A percentile compares a stretch with the other conserved stretches of the same genome.
Conservation (phyloP, 2,113 vertebrate genomes). For the Actinemys pallida region DNA sequence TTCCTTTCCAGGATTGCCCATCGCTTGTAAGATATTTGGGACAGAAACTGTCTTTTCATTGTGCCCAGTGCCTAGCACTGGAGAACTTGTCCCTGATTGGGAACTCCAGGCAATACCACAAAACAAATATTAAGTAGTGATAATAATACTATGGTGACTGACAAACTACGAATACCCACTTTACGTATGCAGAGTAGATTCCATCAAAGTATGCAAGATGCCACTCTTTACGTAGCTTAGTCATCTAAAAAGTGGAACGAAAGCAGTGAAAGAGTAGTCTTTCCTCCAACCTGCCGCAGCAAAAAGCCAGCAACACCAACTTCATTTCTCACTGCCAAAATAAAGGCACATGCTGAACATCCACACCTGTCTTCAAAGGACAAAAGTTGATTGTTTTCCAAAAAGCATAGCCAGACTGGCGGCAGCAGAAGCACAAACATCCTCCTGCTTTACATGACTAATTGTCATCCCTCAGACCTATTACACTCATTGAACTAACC, state of each 20-base stretch:
- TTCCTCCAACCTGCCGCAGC: neutral
- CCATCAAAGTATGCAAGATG: neutral
- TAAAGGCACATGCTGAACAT: neutral
- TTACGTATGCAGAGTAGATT: neutral
- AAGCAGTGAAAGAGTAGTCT: neutral
- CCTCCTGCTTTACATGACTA: neutral
- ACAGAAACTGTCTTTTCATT: neutral
- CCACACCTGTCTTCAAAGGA: neutral
- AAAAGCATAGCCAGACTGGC: neutral
- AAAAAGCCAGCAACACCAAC: neutral
- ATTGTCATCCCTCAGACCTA: neutral
- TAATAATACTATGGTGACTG: accelerated
- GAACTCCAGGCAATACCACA: neutral
- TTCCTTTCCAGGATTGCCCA: neutral
- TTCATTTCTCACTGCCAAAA: neutral
- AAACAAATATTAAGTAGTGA: neutral
- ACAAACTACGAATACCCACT: accelerated
- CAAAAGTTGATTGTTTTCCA: neutral
- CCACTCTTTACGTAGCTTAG: neutral
- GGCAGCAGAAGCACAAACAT: neutral
- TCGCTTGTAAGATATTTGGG: neutral
- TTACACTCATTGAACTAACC: neutral
- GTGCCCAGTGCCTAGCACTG: accelerated
- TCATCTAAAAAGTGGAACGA: neutral
- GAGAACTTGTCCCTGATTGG: neutral